Base-by-base conservation (phyloP, 2,797 vertebrate species). In the Acanthis flammea region DNA sequence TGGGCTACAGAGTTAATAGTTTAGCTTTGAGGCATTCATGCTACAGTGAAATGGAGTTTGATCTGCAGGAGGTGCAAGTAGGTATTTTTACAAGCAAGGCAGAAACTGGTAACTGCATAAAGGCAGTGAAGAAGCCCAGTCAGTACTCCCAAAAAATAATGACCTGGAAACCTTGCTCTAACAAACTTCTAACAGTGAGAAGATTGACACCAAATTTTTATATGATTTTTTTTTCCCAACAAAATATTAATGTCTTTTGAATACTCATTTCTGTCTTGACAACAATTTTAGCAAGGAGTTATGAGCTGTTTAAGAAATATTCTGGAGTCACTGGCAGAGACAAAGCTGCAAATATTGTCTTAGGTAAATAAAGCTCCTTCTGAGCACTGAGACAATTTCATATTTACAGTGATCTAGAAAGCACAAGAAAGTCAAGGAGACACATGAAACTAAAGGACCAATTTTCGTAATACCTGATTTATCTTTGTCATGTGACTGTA, bases 231-330 rank as follows among this genome's bases (percentile, higher is more conserved):
- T 93, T 81, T 39, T 23, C 57, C 55, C 57, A 86, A 63, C 27
- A 93, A 92, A 94, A 47, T 86, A 65, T 78, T 65, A 42, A 90
- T 84, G 12, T 61, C 24, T 73, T 74, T 72, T 73, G 44, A 95
- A 94, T 93, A 74, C 6, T 88, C 4, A 37, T 92, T 96, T 92
- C 50, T 94, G 23, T 73, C 78, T 71, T 92, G 63, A 91, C 27
- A 96, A 88, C 7, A 81, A 51, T 80, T 79, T 93, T 75, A 87
- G 33, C 57, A 86, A 79, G 35, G 35, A 35, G 35, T 35, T 35
- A 35, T 35, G 35, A 35, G 35, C 35, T 35, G 35, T 35, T 35
- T 35, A 35, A 35, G 27, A 89, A 86, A 67, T 23, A 6, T 65
- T 88, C 33, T 13, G 4, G 50, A 71, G 68, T 58, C 71, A 84